Conservation (phyloP, 1,140 invertebrate species). For the Pogonognathellus flavescens region DNA sequence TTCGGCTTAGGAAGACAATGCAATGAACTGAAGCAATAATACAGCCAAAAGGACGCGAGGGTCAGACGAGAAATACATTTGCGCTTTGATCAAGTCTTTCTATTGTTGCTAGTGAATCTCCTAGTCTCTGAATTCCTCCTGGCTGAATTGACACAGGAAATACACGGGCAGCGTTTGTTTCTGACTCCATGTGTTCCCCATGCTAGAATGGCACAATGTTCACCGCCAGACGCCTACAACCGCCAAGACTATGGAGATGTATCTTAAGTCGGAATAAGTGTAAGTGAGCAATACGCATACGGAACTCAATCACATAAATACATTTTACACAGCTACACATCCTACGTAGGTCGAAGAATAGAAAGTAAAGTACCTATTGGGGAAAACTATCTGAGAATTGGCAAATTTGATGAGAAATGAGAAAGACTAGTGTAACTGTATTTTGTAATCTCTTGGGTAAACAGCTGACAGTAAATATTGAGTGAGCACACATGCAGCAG, state of each 20-base stretch:
- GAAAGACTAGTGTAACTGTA: neutral
- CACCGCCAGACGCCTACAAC: too few species aligned
- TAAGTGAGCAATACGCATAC: neutral
- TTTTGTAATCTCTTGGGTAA: neutral
- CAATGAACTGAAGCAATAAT: neutral
- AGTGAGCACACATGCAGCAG: neutral
- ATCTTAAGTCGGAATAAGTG: too few species aligned
- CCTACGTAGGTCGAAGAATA: too few species aligned
- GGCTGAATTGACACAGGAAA: too few species aligned
- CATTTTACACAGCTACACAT: neutral
- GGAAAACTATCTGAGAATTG: neutral
- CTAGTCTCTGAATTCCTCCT: too few species aligned
- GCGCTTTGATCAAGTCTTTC: neutral
- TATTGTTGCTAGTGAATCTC: too few species aligned
- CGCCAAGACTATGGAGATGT: too few species aligned
- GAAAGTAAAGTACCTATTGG: neutral
- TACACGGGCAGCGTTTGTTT: too few species aligned
- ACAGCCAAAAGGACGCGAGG: neutral
- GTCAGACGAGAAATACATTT: neutral
- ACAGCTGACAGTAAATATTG: slow-evolving; percentile 6
- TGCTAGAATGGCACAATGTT: too few species aligned
- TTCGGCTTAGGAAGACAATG: neutral
- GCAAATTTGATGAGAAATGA: neutral
- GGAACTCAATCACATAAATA: neutral
- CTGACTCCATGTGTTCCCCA: too few species aligned